Base-by-base conservation (phyloP, 2,888 invertebrate genomes). In the Tachina fera region DNA sequence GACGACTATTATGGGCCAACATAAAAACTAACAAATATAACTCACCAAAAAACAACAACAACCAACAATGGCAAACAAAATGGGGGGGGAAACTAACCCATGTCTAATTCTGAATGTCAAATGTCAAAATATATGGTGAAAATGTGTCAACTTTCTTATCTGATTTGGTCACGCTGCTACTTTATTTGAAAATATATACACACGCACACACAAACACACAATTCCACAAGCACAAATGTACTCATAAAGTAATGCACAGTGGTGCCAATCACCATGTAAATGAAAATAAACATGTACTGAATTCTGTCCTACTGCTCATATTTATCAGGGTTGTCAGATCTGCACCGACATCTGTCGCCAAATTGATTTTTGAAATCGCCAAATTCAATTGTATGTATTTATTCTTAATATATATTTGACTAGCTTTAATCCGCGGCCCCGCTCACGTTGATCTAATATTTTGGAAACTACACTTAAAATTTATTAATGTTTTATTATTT, bases 91-190 rank as follows among this genome's bases (percentile, higher is more conserved):
- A 80, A 79, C 70, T 83, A 83, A 78, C 82, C 70, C 84, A 82
- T 82, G 91, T 91, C 91, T 91, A 91, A 90, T 89, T 89, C 90
- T 88, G 90, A 91, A 91, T 92, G 92, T 92, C 92, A 92, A 91
- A 92, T 91, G 92, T 92, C 92, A 92, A 91, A 92, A 92, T 92
- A 92, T 91, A 92, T 92, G 91, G 92, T 91, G 91, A 91, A 92
- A 92, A 92, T 92, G 92, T 92, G 92, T 92, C 92, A 92, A 92
- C 90, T 90, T 90, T 91, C 89, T 91, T 92, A 92, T 92, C 92
- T 90, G 92, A 92, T 92, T 89, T 88, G 90, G 92, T 91, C 92
- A 92, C 92, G 92, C 92, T 91, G 91, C 91, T 90, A 91, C 91
- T 91, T 91, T 83, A 87, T 83, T 83, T 70, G 71, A 80, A 76